A percentile compares a stretch with the other conserved stretches of the same genome.
Conservation (phyloP, 1,140 invertebrate genomes). For the Drosophila varians region DNA sequence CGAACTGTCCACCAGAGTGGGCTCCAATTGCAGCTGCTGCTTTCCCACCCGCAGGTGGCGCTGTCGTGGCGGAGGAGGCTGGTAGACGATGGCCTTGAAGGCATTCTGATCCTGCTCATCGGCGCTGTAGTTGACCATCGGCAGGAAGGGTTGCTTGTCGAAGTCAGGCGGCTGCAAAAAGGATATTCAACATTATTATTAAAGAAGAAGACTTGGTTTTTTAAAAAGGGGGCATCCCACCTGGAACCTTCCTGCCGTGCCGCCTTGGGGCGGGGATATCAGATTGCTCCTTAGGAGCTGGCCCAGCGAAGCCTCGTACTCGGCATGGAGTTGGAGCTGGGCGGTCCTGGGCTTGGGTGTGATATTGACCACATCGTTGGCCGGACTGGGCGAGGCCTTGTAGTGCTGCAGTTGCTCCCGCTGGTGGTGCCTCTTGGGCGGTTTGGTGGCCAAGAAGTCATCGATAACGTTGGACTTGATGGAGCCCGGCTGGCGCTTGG, state of each 20-base stretch:
- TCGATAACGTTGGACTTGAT: constrained; percentile 68
- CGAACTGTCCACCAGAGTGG: background rate
- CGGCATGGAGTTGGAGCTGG: constrained; percentile 55
- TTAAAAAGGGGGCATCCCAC: too few species aligned
- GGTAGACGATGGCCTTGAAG: constrained; percentile 84
- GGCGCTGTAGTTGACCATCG: constrained; percentile 86
- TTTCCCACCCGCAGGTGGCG: constrained; percentile 59
- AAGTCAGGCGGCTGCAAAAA: constrained; percentile 85
- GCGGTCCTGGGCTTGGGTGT: constrained; percentile 81
- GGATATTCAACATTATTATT: too few species aligned
- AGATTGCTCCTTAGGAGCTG: constrained; percentile 56
- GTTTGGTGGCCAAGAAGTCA: constrained; percentile 67
- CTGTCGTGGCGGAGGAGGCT: constrained; percentile 30
- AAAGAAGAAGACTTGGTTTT: too few species aligned
- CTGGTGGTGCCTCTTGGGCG: constrained; percentile 50
- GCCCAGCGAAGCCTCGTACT: constrained; percentile 60
- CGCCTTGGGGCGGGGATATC: constrained; percentile 30
- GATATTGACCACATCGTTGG: constrained; percentile 69
- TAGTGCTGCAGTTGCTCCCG: constrained; percentile 38
- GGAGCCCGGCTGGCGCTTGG: constrained; percentile 61
- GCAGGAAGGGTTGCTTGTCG: constrained; percentile 86
- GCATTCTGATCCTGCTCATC: constrained; percentile 85
- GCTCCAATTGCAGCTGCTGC: constrained; percentile 36
- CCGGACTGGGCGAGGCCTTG: constrained; percentile 56
- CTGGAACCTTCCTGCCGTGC: constrained; percentile 34